phyloP scores from a whole-genome alignment of 30 jellyfish, hydroid and myxozoan genomes.

The Sanderia malayensis region DNA sequence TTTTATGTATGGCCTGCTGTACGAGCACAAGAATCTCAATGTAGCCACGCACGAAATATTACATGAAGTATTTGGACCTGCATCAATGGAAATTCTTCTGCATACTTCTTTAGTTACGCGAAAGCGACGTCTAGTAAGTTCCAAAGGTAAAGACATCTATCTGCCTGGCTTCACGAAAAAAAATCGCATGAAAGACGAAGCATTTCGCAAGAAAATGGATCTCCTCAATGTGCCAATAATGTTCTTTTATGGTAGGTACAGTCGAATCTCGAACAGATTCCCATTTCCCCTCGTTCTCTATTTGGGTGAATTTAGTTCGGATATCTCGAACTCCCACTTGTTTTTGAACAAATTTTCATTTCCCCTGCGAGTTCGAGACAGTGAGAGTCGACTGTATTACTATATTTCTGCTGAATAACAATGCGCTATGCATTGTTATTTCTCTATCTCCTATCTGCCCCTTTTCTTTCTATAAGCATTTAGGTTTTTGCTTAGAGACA shows the following conservation, averaged over 20 bases:
- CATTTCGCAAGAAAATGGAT: constrained; percentile 27
- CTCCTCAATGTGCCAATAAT: constrained; percentile 39
- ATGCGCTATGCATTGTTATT: too few relatives aligned
- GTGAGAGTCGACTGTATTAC: too few relatives aligned
- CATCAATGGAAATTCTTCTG: constrained; percentile 9
- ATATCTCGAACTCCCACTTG: too few relatives aligned
- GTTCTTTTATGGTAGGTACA: constrained; percentile 50
- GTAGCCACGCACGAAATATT: constrained; percentile 48
- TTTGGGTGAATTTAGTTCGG: too few relatives aligned
- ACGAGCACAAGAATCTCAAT: constrained; percentile 41
- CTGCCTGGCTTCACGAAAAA: constrained; percentile 48
- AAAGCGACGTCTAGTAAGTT: constrained; percentile 28
- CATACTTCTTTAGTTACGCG: constrained; percentile 35
- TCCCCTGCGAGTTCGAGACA: too few relatives aligned
- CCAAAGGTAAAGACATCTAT: constrained; percentile 43
- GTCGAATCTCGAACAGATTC: neutral
- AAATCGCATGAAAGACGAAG: constrained; percentile 16
- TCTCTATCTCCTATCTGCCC: too few relatives aligned
- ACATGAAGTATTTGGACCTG: constrained; percentile 65
- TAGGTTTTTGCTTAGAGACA: too few relatives aligned
- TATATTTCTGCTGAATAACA: too few relatives aligned
- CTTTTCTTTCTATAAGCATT: too few relatives aligned
- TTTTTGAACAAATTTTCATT: too few relatives aligned
- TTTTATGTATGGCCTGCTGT: constrained; percentile 47
- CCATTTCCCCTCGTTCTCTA: too few relatives aligned